phyloP scores from a whole-genome alignment of 2,888 invertebrate species.

The Arctia plantaginis region DNA sequence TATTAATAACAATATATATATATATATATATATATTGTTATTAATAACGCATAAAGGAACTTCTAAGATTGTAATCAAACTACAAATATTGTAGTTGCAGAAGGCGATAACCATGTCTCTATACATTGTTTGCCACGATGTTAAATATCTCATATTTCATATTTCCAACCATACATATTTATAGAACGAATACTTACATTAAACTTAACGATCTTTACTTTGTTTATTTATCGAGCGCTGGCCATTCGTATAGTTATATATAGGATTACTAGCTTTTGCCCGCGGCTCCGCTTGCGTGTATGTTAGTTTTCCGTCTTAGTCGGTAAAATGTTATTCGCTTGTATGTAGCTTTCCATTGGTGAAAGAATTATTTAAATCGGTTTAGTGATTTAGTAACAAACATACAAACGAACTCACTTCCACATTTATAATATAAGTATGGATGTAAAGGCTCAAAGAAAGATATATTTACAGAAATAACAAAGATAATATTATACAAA shows the following conservation, averaged over 20 bases:
- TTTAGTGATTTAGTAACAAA: no score
- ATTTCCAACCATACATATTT: not conserved
- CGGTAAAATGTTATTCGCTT: no score
- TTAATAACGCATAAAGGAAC: not conserved
- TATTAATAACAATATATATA: no score
- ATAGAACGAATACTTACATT: not conserved
- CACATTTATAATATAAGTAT: no score
- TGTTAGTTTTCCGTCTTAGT: no score
- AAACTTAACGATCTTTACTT: not conserved
- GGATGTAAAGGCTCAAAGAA: not conserved
- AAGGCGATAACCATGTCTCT: not conserved
- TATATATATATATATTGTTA: no score
- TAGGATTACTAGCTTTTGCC: not conserved
- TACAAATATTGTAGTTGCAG: not conserved
- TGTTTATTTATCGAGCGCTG: not conserved
- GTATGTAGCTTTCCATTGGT: no score
- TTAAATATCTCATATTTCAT: not conserved
- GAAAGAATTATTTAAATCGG: no score
- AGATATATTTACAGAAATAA: conserved; percentile 18
- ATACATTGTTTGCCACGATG: not conserved
- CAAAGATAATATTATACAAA: conserved; percentile 45
- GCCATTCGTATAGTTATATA: no score
- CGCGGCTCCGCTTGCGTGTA: no score
- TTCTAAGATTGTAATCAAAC: not conserved
- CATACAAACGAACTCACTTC: no score